Percentiles rank a stretch among this genome's conserved stretches.
phyloP scores from a whole-genome alignment of 1,140 invertebrate species.

The Drosophila ercepeae region DNA sequence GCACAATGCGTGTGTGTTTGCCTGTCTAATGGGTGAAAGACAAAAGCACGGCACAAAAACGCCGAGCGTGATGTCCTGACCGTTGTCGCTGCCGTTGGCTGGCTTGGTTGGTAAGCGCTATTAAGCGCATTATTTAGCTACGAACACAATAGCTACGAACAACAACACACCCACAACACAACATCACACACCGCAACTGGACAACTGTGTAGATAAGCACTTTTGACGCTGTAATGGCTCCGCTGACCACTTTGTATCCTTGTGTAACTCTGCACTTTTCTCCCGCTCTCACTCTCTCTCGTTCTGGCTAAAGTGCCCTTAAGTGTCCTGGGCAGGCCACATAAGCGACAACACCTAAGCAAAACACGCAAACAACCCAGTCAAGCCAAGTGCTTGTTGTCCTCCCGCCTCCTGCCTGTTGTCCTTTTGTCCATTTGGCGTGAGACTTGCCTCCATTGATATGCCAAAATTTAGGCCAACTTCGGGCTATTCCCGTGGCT shows the following conservation, averaged over 20 bases:
- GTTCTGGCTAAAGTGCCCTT: constrained; percentile 68
- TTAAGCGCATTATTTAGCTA: constrained; percentile 79
- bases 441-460: constrained; percentile 64
- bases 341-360: constrained; percentile 77
- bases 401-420: too few relatives aligned
- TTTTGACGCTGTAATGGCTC: constrained; percentile 61
- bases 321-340: constrained; percentile 74
- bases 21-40: constrained; percentile 71
- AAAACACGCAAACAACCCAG: constrained; percentile 73
- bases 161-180: constrained; percentile 45
- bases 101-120: constrained; percentile 61
- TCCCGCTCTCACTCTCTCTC: constrained; percentile 17
- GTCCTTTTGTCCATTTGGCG: constrained; percentile 58
- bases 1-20: too few relatives aligned
- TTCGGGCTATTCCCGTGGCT: constrained; percentile 20
- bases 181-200: constrained; percentile 28
- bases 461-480: constrained; percentile 20
- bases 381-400: constrained; percentile 47
- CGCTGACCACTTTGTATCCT: constrained; percentile 66
- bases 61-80: constrained; percentile 46
- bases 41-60: constrained; percentile 66
- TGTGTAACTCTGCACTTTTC: constrained; percentile 17
- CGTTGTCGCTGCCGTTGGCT: constrained; percentile 3
- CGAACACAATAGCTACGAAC: constrained; percentile 35
- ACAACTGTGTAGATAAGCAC: constrained; percentile 69